Evolutionary conservation across 1,140 invertebrate species (phyloP).

Genomic region (Mycetomoellerius zeteki): DNA sequence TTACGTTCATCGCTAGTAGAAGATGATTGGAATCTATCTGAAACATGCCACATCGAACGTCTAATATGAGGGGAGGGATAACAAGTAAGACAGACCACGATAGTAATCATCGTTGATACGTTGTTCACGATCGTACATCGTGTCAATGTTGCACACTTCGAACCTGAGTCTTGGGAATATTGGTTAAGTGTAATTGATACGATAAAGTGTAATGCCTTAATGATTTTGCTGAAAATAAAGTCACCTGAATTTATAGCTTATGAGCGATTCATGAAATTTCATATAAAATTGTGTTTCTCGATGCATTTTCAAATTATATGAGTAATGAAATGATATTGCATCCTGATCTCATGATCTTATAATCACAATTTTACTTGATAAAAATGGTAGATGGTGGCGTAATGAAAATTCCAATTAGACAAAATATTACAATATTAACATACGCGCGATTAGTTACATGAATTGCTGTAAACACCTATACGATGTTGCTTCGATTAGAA

Average conservation of each 20-base stretch:
- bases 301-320: conserved; percentile 4
- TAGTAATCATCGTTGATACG: conserved; percentile 43
- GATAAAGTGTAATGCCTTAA: conserved; percentile 16
- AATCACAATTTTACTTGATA: background rate
- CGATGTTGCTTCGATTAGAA: conserved; percentile 76
- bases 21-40: conserved; percentile 88
- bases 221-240: background rate
- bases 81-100: conserved; percentile 69
- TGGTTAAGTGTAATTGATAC: background rate
- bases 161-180: conserved; percentile 19
- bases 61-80: conserved; percentile 82
- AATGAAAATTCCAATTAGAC: background rate
- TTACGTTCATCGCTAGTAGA: conserved; percentile 88
- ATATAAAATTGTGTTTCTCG: background rate
- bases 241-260: background rate
- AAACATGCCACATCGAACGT: conserved; percentile 88
- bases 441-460: conserved; percentile 39
- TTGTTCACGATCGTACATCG: conserved; percentile 21
- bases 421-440: background rate
- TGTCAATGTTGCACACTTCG: conserved; percentile 43
- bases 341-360: background rate
- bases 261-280: background rate
- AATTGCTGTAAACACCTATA: conserved; percentile 57
- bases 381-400: background rate
- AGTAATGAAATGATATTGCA: background rate